These are phyloP conservation scores for Falco punctatus DNA, from an alignment of 2,113 vertebrate species.

Conservation along the genomic window DNA sequence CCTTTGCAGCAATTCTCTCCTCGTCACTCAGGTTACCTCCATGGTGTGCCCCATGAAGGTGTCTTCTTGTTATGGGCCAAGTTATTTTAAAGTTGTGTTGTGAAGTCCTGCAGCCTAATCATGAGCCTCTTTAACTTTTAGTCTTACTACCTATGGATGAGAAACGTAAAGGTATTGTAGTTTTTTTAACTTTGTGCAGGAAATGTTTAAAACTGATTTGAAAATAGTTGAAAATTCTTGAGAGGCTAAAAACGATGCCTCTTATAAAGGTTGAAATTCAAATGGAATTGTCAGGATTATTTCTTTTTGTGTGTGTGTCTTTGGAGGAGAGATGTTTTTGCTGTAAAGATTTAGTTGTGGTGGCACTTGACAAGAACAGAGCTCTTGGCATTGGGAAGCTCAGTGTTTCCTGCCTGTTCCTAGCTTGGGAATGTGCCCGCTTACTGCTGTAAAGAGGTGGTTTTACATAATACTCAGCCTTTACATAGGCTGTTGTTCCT, in stretches of 20 bases:
- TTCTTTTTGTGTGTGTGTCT: background rate
- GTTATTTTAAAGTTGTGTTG: background rate
- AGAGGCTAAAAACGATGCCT: background rate
- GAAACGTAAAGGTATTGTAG: background rate
- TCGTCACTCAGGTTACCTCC: background rate
- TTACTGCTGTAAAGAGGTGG: background rate
- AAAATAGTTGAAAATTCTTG: background rate
- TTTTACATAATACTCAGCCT: background rate
- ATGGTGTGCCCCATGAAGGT: background rate
- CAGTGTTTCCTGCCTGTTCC: background rate
- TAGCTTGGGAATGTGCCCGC: background rate
- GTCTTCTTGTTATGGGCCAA: background rate
- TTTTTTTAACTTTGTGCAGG: background rate
- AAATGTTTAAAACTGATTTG: background rate
- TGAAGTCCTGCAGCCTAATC: background rate
- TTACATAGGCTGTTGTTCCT: background rate
- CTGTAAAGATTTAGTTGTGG: background rate
- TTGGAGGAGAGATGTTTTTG: background rate
- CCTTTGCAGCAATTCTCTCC: background rate
- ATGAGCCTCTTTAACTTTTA: background rate
- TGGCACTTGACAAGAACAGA: background rate
- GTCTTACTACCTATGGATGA: background rate
- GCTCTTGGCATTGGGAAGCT: background rate
- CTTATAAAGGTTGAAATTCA: background rate
- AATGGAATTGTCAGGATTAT: background rate